These are phyloP conservation scores for Lasiommata megera DNA, from an alignment of 2,888 invertebrate genomes.

Conservation along the genomic window DNA sequence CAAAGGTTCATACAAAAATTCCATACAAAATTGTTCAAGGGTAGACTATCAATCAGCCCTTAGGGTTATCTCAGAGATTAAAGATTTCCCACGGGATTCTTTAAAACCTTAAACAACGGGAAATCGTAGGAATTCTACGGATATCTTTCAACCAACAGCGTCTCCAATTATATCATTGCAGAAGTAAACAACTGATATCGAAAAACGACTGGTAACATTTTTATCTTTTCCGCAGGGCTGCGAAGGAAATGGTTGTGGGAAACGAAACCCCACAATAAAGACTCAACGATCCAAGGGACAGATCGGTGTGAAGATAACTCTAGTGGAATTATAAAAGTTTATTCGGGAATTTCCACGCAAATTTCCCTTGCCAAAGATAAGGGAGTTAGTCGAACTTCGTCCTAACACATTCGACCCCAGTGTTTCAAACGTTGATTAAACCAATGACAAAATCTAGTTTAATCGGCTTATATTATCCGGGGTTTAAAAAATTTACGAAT, in stretches of 20 bases:
- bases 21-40: too few relatives aligned
- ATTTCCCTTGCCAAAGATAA: conserved; percentile 14
- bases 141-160: too few relatives aligned
- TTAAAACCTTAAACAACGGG: too few relatives aligned
- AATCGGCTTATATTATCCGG: too few relatives aligned
- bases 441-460: too few relatives aligned
- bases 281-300: conserved; percentile 42
- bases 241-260: conserved; percentile 64
- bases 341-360: conserved; percentile 23
- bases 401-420: background rate
- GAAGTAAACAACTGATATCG: conserved; percentile 37
- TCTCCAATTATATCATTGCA: too few relatives aligned
- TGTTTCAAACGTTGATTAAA: background rate
- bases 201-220: conserved; percentile 47
- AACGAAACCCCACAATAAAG: conserved; percentile 62
- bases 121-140: too few relatives aligned
- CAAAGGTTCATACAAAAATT: too few relatives aligned
- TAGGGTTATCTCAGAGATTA: too few relatives aligned
- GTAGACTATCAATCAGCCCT: too few relatives aligned
- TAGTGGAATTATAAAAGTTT: conserved; percentile 41
- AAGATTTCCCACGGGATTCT: too few relatives aligned
- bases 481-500: too few relatives aligned
- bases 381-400: conserved; percentile 10
- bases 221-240: conserved; percentile 67
- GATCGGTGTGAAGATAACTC: conserved; percentile 49